Percentiles rank a stretch among this genome's conserved stretches.
phyloP scores from a whole-genome alignment of 92 coral and sea anemone species.

The Anthopleura xanthogrammica region DNA sequence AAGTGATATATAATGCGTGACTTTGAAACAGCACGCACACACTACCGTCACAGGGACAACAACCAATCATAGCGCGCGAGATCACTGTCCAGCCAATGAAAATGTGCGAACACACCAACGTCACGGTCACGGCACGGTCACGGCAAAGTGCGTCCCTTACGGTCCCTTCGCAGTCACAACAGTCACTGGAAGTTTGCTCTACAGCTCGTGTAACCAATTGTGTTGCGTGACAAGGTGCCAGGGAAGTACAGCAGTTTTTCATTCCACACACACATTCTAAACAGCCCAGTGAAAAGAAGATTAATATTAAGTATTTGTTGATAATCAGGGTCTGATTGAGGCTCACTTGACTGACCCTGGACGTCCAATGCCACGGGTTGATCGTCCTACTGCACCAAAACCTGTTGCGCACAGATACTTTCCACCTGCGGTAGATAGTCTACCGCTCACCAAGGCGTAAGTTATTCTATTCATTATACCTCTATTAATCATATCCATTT shows the following conservation, averaged over 20 bases:
- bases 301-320: not conserved
- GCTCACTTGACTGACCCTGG: slow-evolving; percentile 82
- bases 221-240: not conserved
- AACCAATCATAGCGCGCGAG: too few species aligned
- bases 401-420: slow-evolving; percentile 67
- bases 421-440: slow-evolving; percentile 77
- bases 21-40: too few species aligned
- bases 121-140: too few species aligned
- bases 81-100: too few species aligned
- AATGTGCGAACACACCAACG: too few species aligned
- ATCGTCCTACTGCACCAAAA: slow-evolving; percentile 44
- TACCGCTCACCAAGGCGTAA: slow-evolving; percentile 84
- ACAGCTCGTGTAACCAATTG: too few species aligned
- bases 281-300: not conserved
- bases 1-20: too few species aligned
- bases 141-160: too few species aligned
- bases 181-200: too few species aligned
- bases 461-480: not conserved
- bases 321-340: slow-evolving; percentile 61
- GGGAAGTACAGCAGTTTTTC: too few species aligned
- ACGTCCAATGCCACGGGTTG: slow-evolving; percentile 67
- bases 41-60: too few species aligned
- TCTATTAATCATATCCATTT: not conserved
- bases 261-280: not conserved
- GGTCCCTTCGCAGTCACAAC: too few species aligned